Evolutionary conservation across 2,113 vertebrate genomes (phyloP).

Genomic region (Neotoma lepida): DNA sequence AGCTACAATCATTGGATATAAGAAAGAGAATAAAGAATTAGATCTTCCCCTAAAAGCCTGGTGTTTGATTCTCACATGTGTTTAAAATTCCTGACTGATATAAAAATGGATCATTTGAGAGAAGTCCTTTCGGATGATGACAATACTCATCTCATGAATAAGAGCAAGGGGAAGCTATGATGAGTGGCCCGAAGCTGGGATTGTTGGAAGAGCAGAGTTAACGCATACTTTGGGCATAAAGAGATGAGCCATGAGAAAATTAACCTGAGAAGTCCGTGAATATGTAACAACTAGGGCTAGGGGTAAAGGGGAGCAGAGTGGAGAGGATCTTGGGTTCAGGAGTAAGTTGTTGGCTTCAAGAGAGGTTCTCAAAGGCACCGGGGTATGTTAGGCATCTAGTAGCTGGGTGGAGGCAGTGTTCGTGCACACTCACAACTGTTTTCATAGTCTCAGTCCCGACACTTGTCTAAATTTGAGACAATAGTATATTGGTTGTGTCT

Average conservation of each 20-base stretch:
- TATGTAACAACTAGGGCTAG: background rate
- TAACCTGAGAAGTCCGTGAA: background rate
- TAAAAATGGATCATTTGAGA: conserved; percentile 66
- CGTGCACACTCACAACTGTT: background rate
- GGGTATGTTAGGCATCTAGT: background rate
- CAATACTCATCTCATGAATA: conserved; percentile 58
- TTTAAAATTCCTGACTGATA: conserved; percentile 75
- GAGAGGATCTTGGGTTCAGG: background rate
- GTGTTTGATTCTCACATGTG: conserved; percentile 68
- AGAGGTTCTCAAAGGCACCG: background rate
- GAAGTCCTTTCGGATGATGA: conserved; percentile 58
- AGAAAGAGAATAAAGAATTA: conserved; percentile 74
- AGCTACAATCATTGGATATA: conserved; percentile 72
- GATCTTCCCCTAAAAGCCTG: conserved; percentile 63
- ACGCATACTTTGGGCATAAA: background rate
- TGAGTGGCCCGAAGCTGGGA: background rate
- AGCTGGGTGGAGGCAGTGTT: background rate
- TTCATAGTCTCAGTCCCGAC: background rate
- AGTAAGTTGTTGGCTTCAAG: background rate
- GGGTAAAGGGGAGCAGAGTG: background rate
- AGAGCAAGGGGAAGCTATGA: conserved; percentile 16
- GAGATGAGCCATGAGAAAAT: background rate
- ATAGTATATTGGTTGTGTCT: background rate
- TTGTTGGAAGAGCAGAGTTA: background rate
- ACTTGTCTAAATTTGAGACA: conserved; percentile 10